Conservation (phyloP, 2,113 vertebrate species). For the Phaetusa simplex region DNA sequence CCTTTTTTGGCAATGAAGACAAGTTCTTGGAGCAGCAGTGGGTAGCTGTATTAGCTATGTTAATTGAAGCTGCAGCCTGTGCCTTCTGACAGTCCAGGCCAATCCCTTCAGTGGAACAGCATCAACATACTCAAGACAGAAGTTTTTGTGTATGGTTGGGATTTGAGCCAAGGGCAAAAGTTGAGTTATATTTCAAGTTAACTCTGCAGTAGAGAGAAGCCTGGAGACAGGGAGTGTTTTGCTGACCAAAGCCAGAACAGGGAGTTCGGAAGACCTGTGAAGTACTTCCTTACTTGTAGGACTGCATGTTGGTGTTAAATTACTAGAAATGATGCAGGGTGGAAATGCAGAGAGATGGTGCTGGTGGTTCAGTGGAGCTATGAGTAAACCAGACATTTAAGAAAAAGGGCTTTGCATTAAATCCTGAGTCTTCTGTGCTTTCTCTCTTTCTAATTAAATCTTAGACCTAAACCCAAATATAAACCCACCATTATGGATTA, state of each 20-base stretch:
- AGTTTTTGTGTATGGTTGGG: constrained; percentile 45
- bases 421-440: not conserved
- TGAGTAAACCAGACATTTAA: not conserved
- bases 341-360: not conserved
- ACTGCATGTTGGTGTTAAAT: not conserved
- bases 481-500: not conserved
- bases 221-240: constrained; percentile 19
- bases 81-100: not conserved
- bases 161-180: constrained; percentile 45
- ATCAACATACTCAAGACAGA: constrained; percentile 33
- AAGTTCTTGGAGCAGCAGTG: not conserved
- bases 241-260: constrained; percentile 55
- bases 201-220: constrained; percentile 13
- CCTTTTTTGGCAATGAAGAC: constrained; percentile 59
- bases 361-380: not conserved
- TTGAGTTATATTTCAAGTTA: constrained; percentile 39
- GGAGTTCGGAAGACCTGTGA: constrained; percentile 13
- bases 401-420: not conserved
- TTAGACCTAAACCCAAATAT: not conserved
- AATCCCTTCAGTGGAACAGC: not conserved
- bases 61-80: not conserved
- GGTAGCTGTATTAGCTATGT: not conserved
- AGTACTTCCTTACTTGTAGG: constrained; percentile 21
- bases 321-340: not conserved
- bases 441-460: not conserved